Percentiles rank a stretch among this genome's conserved stretches.
phyloP scores from a whole-genome alignment of 2,888 invertebrate genomes.

The Helobdella robusta region DNA sequence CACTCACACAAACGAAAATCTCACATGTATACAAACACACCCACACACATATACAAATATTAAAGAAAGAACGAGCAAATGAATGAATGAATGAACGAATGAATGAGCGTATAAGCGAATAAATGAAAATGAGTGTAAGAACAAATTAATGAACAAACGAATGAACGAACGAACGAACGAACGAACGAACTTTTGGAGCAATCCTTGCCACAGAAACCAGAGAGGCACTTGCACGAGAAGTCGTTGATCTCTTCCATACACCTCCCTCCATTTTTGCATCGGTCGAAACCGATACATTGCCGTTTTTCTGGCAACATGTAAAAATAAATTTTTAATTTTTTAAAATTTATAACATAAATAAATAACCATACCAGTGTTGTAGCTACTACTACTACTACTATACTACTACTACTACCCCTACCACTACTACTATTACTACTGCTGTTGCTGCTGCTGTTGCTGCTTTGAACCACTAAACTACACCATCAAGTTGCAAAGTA shows the following conservation, averaged over 20 bases:
- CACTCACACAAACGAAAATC: neutral
- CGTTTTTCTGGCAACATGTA: conserved; percentile 27
- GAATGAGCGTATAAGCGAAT: too few relatives aligned
- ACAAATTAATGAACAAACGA: too few relatives aligned
- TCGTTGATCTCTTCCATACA: conserved; percentile 31
- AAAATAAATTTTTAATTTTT: neutral
- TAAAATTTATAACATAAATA: neutral
- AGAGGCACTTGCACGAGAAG: conserved; percentile 30
- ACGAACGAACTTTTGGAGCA: conserved; percentile 31
- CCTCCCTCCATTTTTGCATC: conserved; percentile 31
- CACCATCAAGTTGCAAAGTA: too few relatives aligned
- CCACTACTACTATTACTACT: too few relatives aligned
- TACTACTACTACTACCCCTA: too few relatives aligned
- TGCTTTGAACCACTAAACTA: too few relatives aligned
- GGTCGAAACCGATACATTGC: conserved; percentile 28
- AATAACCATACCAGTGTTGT: neutral
- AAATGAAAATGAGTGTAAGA: too few relatives aligned
- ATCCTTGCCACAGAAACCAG: conserved; percentile 30
- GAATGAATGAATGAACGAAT: too few relatives aligned
- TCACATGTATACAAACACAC: neutral
- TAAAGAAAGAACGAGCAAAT: too few relatives aligned
- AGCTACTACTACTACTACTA: too few relatives aligned
- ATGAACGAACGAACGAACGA: too few relatives aligned
- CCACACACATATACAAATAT: neutral
- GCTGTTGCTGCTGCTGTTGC: too few relatives aligned